Evolutionary conservation across 2,888 invertebrate genomes (phyloP).

Genomic region (Tenthredo notha): DNA sequence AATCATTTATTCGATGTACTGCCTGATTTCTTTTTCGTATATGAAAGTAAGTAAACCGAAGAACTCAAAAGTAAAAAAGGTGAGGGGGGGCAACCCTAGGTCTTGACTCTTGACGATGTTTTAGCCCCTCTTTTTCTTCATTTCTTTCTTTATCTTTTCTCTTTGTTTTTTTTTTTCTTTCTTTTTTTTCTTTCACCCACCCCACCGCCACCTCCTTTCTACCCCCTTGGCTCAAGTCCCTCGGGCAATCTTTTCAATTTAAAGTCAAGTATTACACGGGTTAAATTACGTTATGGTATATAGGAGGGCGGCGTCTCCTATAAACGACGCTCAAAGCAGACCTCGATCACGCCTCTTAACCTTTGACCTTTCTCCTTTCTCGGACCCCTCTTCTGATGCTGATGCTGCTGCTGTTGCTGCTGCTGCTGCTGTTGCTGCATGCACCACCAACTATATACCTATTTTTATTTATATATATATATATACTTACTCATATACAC

Average conservation of each 20-base stretch:
- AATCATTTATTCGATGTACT: too few species aligned
- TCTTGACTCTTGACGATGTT: not conserved
- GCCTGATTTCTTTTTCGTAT: too few species aligned
- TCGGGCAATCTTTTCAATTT: slow-evolving; percentile 79
- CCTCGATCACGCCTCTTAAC: slow-evolving; percentile 78
- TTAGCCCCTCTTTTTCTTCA: not conserved
- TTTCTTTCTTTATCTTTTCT: slow-evolving; percentile 5
- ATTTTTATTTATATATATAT: not conserved
- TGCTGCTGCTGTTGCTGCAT: not conserved
- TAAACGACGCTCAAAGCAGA: slow-evolving; percentile 67
- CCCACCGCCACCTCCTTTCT: slow-evolving; percentile 53
- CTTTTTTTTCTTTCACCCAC: slow-evolving; percentile 33
- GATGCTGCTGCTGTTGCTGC: slow-evolving; percentile 15
- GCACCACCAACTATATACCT: not conserved
- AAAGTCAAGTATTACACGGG: slow-evolving; percentile 78
- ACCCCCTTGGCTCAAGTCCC: slow-evolving; percentile 65
- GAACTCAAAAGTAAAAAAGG: not conserved
- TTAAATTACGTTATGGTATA: slow-evolving; percentile 77
- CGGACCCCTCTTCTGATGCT: slow-evolving; percentile 27
- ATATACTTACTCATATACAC: not conserved
- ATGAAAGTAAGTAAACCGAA: not conserved
- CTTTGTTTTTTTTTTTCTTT: not conserved
- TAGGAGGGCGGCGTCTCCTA: slow-evolving; percentile 72
- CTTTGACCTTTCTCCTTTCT: slow-evolving; percentile 50
- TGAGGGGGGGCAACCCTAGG: not conserved